Evolutionary conservation across 1,140 invertebrate species (phyloP), one percentile per base, ranked within the genome.

Genomic region (Ceratosolen fusciceps): DNA sequence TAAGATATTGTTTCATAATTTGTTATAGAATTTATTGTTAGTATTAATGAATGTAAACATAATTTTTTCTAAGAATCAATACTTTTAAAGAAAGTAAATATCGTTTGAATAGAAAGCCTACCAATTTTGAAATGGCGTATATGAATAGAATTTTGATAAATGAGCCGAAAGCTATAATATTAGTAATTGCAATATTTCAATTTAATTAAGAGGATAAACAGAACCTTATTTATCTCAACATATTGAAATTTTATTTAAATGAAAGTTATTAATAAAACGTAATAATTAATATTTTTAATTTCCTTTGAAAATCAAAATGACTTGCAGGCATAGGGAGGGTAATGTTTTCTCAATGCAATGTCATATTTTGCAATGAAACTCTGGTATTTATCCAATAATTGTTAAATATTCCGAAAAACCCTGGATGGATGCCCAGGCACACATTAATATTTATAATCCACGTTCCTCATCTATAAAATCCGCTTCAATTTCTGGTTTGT

Each of bases 391-490:
- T 80, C 65, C 79, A 80, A 76, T 72, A 68, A 76, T 80, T 72
- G 74, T 80, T 80, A 70, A 80, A 76, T 76, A 76, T 80, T 80
- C 76, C 65, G 74, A 77, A 80, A 80, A 80, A 56, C 16, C 62
- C 62, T 80, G 79, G 79, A 76, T n/a, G 7, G 47, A 54, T 73
- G 79, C 79, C 79, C 67, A 68, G 24, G 54, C 74, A 75, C 74
- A 34, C 24, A 70, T 74, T 34, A 58, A 74, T 43, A 39, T 24
- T 52, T 79, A 19, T 43, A 58, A 31, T 21, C 0, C 1, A 62
- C 31, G 37, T 58, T 5, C 65, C 9, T 31, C 47, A 34, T 34
- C 10, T 43, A n/a, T 43, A n/a, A 73, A n/a, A n/a, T n/a, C n/a
- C n/a, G n/a, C n/a, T n/a, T n/a, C n/a, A n/a, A 72, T 65, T 52